Conservation (phyloP, 2,888 invertebrate genomes). For the Caenorhabditis auriculariae region DNA sequence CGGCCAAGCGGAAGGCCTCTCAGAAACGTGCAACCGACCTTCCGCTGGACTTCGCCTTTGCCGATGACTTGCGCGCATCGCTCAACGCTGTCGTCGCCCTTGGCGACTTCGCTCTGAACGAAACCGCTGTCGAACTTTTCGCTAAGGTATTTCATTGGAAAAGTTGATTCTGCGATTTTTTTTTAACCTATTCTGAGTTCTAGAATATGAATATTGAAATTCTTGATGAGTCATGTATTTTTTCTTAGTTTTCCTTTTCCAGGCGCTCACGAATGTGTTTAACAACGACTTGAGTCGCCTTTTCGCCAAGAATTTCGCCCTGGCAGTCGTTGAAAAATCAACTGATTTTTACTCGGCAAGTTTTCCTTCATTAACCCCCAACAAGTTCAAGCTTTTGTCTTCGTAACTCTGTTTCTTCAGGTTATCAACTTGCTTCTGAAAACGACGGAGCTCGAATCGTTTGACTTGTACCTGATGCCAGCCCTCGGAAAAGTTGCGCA, state of each 20-base stretch:
- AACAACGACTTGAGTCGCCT: constrained; percentile 18
- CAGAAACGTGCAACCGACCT: constrained; percentile 6
- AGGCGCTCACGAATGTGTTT: constrained; percentile 17
- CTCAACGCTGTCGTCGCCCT: constrained; percentile 14
- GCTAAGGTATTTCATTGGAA: constrained; percentile 7
- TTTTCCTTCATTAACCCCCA: not conserved
- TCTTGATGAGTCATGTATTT: too few relatives aligned
- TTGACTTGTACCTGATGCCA: constrained; percentile 49
- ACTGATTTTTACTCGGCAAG: constrained; percentile 8
- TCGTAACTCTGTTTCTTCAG: constrained; percentile 1
- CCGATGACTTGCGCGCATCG: constrained; percentile 13
- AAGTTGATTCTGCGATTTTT: too few relatives aligned
- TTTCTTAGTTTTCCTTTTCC: too few relatives aligned
- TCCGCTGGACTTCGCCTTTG: constrained; percentile 13
- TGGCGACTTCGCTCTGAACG: constrained; percentile 19
- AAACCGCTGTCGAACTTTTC: constrained; percentile 18
- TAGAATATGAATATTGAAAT: too few relatives aligned
- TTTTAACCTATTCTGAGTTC: too few relatives aligned
- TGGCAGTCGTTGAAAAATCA: constrained; percentile 22
- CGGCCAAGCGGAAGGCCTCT: constrained; percentile 14
- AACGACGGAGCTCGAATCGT: constrained; percentile 26
- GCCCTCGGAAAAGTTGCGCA: constrained; percentile 38
- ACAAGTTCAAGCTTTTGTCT: not conserved
- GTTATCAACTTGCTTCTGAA: constrained; percentile 25
- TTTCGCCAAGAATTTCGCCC: constrained; percentile 17